These are phyloP conservation scores for Penaeus vannamei DNA, from an alignment of 1,140 invertebrate genomes.

Conservation along the genomic window DNA sequence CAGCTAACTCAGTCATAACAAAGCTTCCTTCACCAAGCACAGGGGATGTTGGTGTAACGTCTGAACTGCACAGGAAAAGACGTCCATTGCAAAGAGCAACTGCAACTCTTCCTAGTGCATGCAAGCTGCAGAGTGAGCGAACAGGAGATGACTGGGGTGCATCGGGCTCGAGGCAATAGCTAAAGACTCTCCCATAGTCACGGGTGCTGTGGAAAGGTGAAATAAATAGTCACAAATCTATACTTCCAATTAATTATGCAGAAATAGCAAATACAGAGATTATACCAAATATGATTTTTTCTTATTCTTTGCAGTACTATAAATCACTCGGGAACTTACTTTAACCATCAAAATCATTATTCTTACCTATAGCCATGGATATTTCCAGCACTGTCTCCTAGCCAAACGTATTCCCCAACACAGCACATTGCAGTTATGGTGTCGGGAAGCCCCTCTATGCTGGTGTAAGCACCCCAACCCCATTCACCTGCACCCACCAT, in stretches of 20 bases:
- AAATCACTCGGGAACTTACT: conserved; percentile 1
- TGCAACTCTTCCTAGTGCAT: conserved; percentile 80
- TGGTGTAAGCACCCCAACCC: conserved; percentile 57
- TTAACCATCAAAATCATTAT: conserved; percentile 60
- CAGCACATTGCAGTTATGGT: conserved; percentile 70
- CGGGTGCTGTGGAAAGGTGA: conserved; percentile 59
- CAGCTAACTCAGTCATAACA: conserved; percentile 83
- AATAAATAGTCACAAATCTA: conserved; percentile 37
- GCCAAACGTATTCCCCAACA: conserved; percentile 83
- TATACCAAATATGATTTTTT: background rate
- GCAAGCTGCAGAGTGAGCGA: conserved; percentile 78
- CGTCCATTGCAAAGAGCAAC: conserved; percentile 82
- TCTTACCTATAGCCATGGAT: conserved; percentile 84
- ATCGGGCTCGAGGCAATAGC: conserved; percentile 74
- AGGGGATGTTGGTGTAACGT: conserved; percentile 76
- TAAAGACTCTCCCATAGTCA: conserved; percentile 74
- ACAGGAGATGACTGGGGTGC: conserved; percentile 75
- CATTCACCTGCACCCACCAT: conserved; percentile 76
- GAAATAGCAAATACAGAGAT: background rate
- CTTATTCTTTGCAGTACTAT: background rate
- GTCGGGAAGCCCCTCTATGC: conserved; percentile 67
- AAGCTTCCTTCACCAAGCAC: conserved; percentile 81
- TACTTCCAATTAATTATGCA: background rate
- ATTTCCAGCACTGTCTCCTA: conserved; percentile 85
- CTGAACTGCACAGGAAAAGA: conserved; percentile 80